Evolutionary conservation across 2,113 vertebrate species (phyloP).

Genomic region (Psettodes erumei): DNA sequence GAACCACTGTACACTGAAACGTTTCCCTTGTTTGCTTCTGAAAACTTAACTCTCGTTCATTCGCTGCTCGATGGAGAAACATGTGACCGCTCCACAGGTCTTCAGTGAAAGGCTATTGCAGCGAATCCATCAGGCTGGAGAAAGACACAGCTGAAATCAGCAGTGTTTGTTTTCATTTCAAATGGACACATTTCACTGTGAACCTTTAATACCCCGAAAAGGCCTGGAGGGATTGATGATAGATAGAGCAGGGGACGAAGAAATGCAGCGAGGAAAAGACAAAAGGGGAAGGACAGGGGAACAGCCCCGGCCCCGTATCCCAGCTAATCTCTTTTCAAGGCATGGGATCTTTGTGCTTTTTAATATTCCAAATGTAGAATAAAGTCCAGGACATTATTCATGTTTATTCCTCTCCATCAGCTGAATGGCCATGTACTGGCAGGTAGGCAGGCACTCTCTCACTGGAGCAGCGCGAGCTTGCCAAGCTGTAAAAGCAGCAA

Average conservation of each 20-base stretch:
- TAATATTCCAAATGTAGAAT: conserved; percentile 64
- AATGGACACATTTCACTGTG: conserved; percentile 37
- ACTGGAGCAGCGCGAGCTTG: conserved; percentile 51
- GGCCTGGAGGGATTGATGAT: conserved; percentile 41
- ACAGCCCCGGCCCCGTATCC: not conserved
- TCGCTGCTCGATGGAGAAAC: not conserved
- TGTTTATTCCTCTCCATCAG: conserved; percentile 68
- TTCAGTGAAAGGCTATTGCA: not conserved
- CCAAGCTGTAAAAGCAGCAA: conserved; percentile 75
- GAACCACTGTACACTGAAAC: conserved; percentile 10
- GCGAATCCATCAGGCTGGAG: conserved; percentile 28
- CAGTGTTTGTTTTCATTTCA: conserved; percentile 57
- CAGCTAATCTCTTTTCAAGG: conserved; percentile 51
- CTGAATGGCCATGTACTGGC: conserved; percentile 60
- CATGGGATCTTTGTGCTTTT: conserved; percentile 16
- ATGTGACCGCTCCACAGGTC: not conserved
- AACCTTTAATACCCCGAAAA: conserved; percentile 15
- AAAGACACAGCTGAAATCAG: conserved; percentile 36
- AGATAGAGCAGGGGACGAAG: conserved; percentile 45
- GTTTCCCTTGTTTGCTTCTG: conserved; percentile 13
- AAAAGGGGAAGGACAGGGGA: conserved; percentile 25
- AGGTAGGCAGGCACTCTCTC: conserved; percentile 69
- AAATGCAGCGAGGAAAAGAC: conserved; percentile 22
- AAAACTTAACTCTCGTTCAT: conserved; percentile 21
- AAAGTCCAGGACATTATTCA: conserved; percentile 64